Base-by-base conservation (phyloP, 2,797 vertebrate species). In the Tapera naevia region DNA sequence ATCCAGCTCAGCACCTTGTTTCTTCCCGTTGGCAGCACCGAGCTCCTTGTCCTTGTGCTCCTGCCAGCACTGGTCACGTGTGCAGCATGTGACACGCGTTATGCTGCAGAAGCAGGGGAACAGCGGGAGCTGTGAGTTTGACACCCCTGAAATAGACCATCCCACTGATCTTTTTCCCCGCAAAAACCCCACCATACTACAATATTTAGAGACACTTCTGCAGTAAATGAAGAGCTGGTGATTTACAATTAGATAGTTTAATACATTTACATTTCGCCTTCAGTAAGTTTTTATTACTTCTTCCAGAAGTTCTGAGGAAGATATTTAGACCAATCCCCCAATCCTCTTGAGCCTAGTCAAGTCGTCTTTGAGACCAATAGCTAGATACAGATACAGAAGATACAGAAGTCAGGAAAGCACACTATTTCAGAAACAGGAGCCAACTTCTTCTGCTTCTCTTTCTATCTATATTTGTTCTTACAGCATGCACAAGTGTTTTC, bases 81-180 rank as follows among this genome's bases (percentile, higher is more conserved):
- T n/a, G n/a, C n/a, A n/a, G n/a, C n/a, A n/a, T n/a, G n/a, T n/a
- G n/a, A n/a, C n/a, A n/a, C n/a, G n/a, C n/a, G n/a, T n/a, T n/a
- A n/a, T n/a, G n/a, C n/a, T n/a, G n/a, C n/a, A n/a, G n/a, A n/a
- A n/a, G n/a, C n/a, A n/a, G n/a, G n/a, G n/a, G n/a, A n/a, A n/a
- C n/a, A n/a, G n/a, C n/a, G n/a, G n/a, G n/a, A n/a, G n/a, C n/a
- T n/a, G n/a, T n/a, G n/a, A n/a, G n/a, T n/a, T n/a, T n/a, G n/a
- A n/a, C n/a, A n/a, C n/a, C n/a, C n/a, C n/a, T n/a, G n/a, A 61
- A 37, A 54, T 0, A 90, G 46, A 79, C 9, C 10, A 61, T 25
- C 9, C 45, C 27, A 57, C 33, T 37, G 39, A 24, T n/a, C 80
- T 45, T 10, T 3, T 1, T 5, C 23, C 27, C 6, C 7, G 0